phyloP scores from a whole-genome alignment of 1,140 invertebrate genomes.

The Frieseomelitta varia region DNA sequence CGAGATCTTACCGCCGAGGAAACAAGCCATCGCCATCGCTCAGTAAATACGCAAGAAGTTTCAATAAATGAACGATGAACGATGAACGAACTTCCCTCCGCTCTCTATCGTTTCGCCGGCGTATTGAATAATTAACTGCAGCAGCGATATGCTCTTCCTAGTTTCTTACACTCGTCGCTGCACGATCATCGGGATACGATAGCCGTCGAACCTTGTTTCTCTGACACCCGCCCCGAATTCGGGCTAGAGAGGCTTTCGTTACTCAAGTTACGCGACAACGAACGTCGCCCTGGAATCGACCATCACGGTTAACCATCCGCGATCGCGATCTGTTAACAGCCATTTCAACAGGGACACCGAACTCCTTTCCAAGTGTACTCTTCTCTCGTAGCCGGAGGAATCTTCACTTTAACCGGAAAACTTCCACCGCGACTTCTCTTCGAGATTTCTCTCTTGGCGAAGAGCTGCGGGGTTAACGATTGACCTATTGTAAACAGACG shows the following conservation, averaged over 20 bases:
- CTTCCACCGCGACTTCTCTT: neutral
- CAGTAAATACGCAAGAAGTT: neutral
- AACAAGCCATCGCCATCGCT: neutral
- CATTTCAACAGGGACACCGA: neutral
- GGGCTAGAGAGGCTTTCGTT: neutral
- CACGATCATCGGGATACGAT: too few species aligned
- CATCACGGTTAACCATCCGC: neutral
- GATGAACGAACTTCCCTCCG: neutral
- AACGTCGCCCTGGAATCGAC: neutral
- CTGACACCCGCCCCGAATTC: neutral
- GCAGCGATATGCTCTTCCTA: neutral
- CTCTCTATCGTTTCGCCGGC: too few species aligned
- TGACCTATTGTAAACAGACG: constrained; percentile 25
- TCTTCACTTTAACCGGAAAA: constrained; percentile 23
- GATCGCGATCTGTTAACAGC: constrained; percentile 4
- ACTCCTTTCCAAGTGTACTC: constrained; percentile 2
- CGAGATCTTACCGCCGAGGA: neutral
- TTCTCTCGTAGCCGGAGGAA: neutral
- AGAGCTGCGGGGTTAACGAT: neutral
- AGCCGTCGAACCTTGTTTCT: too few species aligned
- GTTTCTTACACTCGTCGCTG: neutral
- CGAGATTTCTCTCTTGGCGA: neutral
- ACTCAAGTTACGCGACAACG: neutral
- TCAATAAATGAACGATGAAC: constrained; percentile 4
- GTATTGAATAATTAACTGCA: neutral